Evolutionary conservation across 2,113 vertebrate species (phyloP), one percentile per base, ranked within the genome.

Genomic region (Clarias macrocephalus): DNA sequence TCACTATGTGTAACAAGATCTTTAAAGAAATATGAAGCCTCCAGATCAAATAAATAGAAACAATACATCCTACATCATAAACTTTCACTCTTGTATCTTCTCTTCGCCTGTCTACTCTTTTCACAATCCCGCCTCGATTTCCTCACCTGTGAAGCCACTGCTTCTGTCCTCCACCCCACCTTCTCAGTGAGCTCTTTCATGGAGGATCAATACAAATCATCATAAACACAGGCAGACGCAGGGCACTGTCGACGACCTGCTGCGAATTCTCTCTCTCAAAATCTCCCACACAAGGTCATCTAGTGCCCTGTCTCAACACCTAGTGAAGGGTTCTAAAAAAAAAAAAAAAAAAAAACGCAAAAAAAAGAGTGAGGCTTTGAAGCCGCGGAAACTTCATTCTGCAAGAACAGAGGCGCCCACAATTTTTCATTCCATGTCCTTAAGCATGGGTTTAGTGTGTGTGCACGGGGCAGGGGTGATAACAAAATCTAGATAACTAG

Each of bases 371-470:
- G 91, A 91, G 91, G 93, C 95, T 96, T 95, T 95, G 95, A 96
- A 95, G 94, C 91, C 79, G 18, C 88, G 88, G 92, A 93, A 95
- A 95, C 93, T 96, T 93, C 94, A 94, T 95, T 94, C 89, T 63
- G 85, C 88, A 93, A 94, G 95, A 96, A 96, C 95, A 94, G 95
- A 94, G 93, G 94, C 94, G 95, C 54, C 80, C 56, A 68, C 70
- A 93, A 92, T 90, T 92, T 96, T 94, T 96, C 95, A 96, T 95
- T 97, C 95, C 95, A 94, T 92, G 92, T 94, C 93, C 93, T 96
- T 94, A 96, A 95, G 95, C 96, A 95, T 91, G 92, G 95, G 94
- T 90, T 91, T 85, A 11, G 83, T 59, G 54, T 83, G 91, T 83
- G 28, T 80, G 79, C 48, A 75, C 56, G 84, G 84, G 84, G 84